Evolutionary conservation across 2,113 vertebrate species (phyloP).

Genomic region (Cyanoramphus novaezelandiae): DNA sequence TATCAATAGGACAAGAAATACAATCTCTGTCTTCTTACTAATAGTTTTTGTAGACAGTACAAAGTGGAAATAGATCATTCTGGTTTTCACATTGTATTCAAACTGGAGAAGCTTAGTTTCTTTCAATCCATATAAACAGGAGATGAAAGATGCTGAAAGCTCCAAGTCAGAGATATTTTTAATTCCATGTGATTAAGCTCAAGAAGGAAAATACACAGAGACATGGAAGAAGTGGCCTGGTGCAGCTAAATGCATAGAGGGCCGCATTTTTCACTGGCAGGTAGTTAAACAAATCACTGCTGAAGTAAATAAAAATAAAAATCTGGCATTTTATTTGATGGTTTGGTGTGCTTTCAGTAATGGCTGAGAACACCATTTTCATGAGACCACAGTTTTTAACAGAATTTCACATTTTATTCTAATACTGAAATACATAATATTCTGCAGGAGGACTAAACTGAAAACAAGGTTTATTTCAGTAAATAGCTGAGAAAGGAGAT

Average conservation of each 20-base stretch:
- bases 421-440: neutral
- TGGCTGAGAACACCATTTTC: neutral
- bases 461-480: neutral
- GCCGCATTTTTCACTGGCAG: neutral
- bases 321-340: neutral
- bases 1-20: neutral
- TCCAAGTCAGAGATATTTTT: neutral
- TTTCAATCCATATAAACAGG: neutral
- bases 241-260: neutral
- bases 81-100: neutral
- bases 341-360: neutral
- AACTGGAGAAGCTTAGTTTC: neutral
- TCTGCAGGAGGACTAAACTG: neutral
- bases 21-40: neutral
- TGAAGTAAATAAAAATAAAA: neutral
- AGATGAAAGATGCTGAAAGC: neutral
- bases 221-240: neutral
- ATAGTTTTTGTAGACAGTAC: neutral
- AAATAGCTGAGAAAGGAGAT: neutral
- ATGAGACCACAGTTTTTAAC: neutral
- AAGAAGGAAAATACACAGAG: neutral
- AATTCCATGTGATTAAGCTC: neutral
- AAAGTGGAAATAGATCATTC: neutral
- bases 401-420: neutral
- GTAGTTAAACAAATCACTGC: neutral